These are phyloP conservation scores for Diabrotica virgifera DNA, from an alignment of 1,140 invertebrate genomes.

Conservation along the genomic window DNA sequence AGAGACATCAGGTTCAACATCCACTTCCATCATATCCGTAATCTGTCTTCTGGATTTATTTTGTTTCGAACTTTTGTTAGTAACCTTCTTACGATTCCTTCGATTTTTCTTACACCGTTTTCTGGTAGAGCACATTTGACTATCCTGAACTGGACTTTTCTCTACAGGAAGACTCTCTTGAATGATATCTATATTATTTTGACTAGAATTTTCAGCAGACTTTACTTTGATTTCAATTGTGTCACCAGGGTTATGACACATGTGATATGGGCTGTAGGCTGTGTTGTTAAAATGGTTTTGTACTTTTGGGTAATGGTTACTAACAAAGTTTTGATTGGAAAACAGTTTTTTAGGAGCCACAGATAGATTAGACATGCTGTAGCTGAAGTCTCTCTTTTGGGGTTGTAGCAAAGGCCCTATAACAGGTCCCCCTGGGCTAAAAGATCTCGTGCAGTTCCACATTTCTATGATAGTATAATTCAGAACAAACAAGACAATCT, in stretches of 20 bases:
- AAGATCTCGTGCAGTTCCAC: constrained; percentile 14
- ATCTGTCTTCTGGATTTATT: constrained; percentile 11
- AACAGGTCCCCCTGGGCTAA: not conserved
- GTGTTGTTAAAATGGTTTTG: constrained; percentile 2
- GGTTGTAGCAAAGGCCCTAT: not conserved
- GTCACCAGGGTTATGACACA: constrained; percentile 15
- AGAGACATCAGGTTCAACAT: not conserved
- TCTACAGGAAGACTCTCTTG: constrained; percentile 18
- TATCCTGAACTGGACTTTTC: not conserved
- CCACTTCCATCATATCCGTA: constrained; percentile 15
- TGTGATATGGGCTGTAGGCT: not conserved
- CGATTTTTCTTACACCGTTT: constrained; percentile 10
- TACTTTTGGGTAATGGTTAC: constrained; percentile 14
- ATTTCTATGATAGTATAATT: constrained; percentile 11
- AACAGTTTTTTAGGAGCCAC: constrained; percentile 20
- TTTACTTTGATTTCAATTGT: constrained; percentile 11
- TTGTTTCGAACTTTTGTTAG: constrained; percentile 9
- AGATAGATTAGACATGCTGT: constrained; percentile 4
- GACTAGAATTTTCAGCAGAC: constrained; percentile 20
- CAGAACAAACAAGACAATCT: constrained; percentile 15
- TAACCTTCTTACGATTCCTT: constrained; percentile 9
- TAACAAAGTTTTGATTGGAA: constrained; percentile 32
- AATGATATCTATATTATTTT: constrained; percentile 19
- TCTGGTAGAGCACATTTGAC: constrained; percentile 4
- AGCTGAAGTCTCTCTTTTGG: constrained; percentile 16